Evolutionary conservation across 2,888 invertebrate species (phyloP).

Genomic region (Polyommatus iphigenia): DNA sequence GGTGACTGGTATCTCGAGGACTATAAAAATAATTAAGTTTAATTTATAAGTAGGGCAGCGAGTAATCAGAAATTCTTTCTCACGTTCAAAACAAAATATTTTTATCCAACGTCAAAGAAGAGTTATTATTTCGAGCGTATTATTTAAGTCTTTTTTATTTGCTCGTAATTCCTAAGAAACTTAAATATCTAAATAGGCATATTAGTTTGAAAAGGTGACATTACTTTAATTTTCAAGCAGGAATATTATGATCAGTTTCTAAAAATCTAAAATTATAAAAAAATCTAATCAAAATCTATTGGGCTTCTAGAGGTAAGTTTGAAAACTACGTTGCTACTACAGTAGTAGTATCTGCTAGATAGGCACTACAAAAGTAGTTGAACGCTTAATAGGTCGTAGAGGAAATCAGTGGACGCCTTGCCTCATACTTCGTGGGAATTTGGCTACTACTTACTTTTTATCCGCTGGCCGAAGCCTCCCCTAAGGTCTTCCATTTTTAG

Average conservation of each 20-base stretch:
- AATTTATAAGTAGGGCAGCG: conserved; percentile 11
- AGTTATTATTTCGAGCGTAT: neutral
- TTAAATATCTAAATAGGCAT: neutral
- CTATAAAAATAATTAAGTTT: conserved; percentile 24
- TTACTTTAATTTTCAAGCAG: neutral
- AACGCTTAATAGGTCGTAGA: neutral
- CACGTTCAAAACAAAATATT: conserved; percentile 2
- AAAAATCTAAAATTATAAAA: no score
- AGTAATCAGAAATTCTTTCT: conserved; percentile 2
- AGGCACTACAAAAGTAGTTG: no score
- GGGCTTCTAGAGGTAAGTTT: no score
- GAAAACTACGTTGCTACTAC: no score
- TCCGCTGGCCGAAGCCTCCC: no score
- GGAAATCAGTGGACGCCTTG: neutral
- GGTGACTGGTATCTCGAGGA: neutral
- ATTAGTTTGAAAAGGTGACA: neutral
- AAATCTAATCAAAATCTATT: no score
- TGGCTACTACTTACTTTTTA: no score
- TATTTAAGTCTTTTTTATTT: neutral
- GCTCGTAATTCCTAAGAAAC: neutral
- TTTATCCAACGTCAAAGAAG: conserved; percentile 1
- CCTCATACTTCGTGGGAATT: neutral
- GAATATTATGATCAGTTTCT: no score
- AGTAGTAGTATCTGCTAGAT: no score
- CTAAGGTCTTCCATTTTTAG: no score